phyloP scores from a whole-genome alignment of 2,888 invertebrate genomes.

The Acanthococcus lagerstroemiae region DNA sequence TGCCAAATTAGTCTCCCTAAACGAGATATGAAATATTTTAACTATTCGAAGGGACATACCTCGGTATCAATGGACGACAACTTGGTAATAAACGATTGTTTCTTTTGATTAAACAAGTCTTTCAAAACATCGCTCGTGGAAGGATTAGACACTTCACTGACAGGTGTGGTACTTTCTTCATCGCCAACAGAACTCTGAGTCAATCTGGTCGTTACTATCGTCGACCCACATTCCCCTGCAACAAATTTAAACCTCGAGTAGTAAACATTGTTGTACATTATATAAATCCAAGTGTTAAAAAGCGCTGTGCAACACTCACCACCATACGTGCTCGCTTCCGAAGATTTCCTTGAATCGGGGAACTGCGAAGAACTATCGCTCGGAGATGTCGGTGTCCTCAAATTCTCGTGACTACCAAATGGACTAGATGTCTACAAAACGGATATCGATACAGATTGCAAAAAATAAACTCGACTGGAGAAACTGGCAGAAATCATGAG shows the following conservation, averaged over 20 bases:
- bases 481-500: not conserved
- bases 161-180: slow-evolving; percentile 9
- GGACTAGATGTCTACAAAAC: slow-evolving; percentile 52
- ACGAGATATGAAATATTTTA: not conserved
- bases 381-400: slow-evolving; percentile 53
- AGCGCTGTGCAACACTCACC: not conserved
- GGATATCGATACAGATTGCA: no score
- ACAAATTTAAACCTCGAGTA: not conserved
- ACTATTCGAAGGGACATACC: slow-evolving; percentile 52
- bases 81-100: slow-evolving; percentile 74
- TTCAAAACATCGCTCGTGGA: slow-evolving; percentile 80
- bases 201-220: slow-evolving; percentile 3
- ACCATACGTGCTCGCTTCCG: slow-evolving; percentile 50
- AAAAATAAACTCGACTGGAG: not conserved
- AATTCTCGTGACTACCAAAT: slow-evolving; percentile 57
- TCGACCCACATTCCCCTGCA: slow-evolving; percentile 7
- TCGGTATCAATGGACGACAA: slow-evolving; percentile 84
- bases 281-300: not conserved
- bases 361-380: slow-evolving; percentile 44
- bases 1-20: no score
- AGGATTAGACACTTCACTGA: slow-evolving; percentile 20
- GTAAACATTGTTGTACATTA: not conserved
- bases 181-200: slow-evolving; percentile 15
- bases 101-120: slow-evolving; percentile 86
- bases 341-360: slow-evolving; percentile 53